Evolutionary conservation across 1,140 invertebrate genomes (phyloP).

Genomic region (Doryteuthis pealeii): DNA sequence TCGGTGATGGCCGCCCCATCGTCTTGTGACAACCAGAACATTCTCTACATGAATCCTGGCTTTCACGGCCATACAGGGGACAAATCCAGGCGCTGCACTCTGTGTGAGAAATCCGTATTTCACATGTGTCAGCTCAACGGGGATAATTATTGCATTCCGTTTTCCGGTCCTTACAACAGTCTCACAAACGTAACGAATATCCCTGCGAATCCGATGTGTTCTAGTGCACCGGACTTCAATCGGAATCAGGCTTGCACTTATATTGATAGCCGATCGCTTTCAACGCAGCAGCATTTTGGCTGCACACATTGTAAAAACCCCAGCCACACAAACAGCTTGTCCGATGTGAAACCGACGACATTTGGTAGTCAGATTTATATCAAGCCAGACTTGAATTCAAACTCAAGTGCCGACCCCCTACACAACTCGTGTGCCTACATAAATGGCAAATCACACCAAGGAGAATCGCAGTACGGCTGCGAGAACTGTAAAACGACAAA

Average conservation of each 20-base stretch:
- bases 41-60: not conserved
- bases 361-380: slow-evolving; percentile 1
- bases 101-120: not conserved
- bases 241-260: not conserved
- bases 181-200: not conserved
- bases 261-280: not conserved
- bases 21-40: not conserved
- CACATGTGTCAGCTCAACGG: slow-evolving; percentile 3
- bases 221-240: not conserved
- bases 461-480: not conserved
- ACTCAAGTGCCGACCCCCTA: not conserved
- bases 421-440: not conserved
- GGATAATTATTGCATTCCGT: slow-evolving; percentile 1
- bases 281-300: not conserved
- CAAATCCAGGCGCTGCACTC: not conserved
- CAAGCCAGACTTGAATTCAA: not conserved
- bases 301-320: not conserved
- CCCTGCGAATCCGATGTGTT: not conserved
- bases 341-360: not conserved
- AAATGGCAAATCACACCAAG: not conserved
- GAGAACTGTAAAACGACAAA: not conserved
- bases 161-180: not conserved
- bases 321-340: not conserved
- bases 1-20: not conserved
- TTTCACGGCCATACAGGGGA: not conserved